Conservation (phyloP, 2,113 vertebrate genomes). For the Toxostoma redivivum region DNA sequence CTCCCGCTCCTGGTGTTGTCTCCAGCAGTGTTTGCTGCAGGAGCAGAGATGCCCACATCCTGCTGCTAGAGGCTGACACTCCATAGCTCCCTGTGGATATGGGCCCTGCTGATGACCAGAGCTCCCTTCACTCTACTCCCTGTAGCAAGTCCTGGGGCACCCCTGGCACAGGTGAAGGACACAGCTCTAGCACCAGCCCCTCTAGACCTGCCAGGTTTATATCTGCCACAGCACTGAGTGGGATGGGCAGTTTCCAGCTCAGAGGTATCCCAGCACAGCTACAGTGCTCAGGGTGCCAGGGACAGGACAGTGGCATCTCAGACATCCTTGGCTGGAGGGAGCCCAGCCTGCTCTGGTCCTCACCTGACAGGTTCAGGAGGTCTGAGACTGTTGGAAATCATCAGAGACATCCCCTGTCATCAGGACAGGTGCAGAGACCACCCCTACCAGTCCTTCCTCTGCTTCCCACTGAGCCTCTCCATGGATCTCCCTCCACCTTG, state of each 20-base stretch:
- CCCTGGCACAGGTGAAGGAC: not conserved
- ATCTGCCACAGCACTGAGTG: accelerated
- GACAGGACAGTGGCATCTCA: not conserved
- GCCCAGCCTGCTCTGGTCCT: accelerated
- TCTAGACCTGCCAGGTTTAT: not conserved
- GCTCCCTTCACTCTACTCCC: not conserved
- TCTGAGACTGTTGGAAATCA: not conserved
- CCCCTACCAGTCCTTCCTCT: not conserved
- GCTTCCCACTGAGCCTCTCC: accelerated
- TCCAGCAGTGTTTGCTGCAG: not conserved
- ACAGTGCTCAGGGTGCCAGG: accelerated
- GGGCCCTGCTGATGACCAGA: not conserved
- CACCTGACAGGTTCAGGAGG: accelerated
- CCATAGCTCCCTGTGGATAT: not conserved
- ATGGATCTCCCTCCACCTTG: not conserved
- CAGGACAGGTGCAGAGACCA: accelerated
- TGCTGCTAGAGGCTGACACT: not conserved
- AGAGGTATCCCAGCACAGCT: not conserved
- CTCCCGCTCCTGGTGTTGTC: not conserved
- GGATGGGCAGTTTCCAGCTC: accelerated
- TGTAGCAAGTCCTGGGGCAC: not conserved
- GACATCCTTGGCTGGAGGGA: not conserved
- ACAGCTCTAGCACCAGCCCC: not conserved
- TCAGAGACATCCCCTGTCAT: not conserved
- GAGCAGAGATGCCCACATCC: not conserved